phyloP scores from a whole-genome alignment of 2,888 invertebrate species.

The Bellardia bayeri region DNA sequence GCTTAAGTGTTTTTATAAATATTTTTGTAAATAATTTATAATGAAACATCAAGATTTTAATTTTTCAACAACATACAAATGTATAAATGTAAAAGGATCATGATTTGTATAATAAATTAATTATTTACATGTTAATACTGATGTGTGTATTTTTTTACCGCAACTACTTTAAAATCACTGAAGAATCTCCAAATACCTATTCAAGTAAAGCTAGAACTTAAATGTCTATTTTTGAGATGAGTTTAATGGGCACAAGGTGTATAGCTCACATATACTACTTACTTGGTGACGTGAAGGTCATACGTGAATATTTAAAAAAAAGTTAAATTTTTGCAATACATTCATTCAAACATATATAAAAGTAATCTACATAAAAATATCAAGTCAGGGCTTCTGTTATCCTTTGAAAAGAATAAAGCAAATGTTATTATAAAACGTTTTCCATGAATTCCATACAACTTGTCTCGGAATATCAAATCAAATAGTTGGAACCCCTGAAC shows the following conservation, averaged over 20 bases:
- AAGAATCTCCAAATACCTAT: not conserved
- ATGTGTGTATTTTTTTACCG: not conserved
- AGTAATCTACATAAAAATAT: not conserved
- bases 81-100: too few species aligned
- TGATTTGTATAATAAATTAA: not conserved
- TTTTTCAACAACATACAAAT: too few species aligned
- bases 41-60: too few species aligned
- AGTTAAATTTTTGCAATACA: not conserved
- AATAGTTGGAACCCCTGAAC: not conserved
- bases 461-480: too few species aligned
- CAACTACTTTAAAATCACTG: not conserved
- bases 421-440: too few species aligned
- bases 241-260: not conserved
- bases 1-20: too few species aligned
- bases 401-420: too few species aligned
- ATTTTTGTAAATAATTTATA: too few species aligned
- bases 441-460: too few species aligned
- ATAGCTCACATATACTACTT: not conserved
- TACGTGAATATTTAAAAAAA: not conserved
- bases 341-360: not conserved
- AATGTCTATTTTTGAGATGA: not conserved
- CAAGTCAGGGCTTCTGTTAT: not conserved
- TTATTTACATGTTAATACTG: not conserved
- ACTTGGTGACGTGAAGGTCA: not conserved
- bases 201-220: not conserved